Evolutionary conservation across 2,797 vertebrate species (phyloP), one percentile per base, ranked within the genome.

Genomic region (Argya squamiceps): DNA sequence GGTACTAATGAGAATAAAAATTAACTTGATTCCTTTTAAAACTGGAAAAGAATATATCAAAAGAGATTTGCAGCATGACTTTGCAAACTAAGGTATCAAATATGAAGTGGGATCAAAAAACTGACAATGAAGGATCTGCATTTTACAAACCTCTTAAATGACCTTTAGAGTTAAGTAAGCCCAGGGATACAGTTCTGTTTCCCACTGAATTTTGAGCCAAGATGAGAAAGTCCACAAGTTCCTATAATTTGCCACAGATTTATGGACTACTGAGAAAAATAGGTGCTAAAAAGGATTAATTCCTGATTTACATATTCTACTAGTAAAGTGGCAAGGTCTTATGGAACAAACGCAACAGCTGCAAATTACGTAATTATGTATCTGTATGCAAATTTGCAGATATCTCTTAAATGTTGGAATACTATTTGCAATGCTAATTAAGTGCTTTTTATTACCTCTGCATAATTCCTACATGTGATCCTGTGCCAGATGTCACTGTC

Each of bases 321-420:
- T 96, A 97, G 97, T 97, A 98, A 98, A 98, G 84, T 96, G 91
- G 92, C 95, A 98, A 97, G 95, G 97, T 98, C 97, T 97, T 97
- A 97, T 17, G 83, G 97, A 98, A 97, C 96, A 98, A 97, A 97
- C 95, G 97, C 93, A 98, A 97, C 98, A 98, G 98, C 97, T 98
- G 98, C 97, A 98, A 98, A 98, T 98, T 97, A 97, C 98, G 94
- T 98, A 98, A 98, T 98, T 98, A 98, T 78, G 37, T 98, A 97
- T 97, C 97, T 96, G 84, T 97, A 98, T 98, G 98, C 98, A 98
- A 98, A 98, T 98, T 96, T 96, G 62, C 88, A 97, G 97, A 97
- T 96, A 97, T 97, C 97, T 97, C 96, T 95, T 98, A 98, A 98
- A 98, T 97, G 98, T 62, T 95, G 96, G 96, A 97, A 98, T 96